A percentile compares a stretch with the other conserved stretches of the same genome.
Evolutionary conservation across 2,888 invertebrate genomes (phyloP).

Genomic region (Tenthredo mesomela): DNA sequence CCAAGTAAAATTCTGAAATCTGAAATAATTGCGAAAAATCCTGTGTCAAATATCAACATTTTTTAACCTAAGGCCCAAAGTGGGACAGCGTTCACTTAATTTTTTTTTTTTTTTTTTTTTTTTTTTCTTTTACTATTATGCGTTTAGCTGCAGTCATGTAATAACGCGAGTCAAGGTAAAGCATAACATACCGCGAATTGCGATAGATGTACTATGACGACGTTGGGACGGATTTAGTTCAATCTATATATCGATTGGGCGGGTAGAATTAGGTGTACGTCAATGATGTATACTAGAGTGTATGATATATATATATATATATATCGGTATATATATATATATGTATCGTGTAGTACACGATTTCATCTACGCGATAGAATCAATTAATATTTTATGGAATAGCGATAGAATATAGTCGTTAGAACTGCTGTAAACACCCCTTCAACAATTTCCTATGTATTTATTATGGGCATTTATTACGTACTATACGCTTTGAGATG

Average conservation of each 20-base stretch:
- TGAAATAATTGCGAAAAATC: no score
- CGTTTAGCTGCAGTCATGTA: neutral
- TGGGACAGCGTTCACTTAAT: no score
- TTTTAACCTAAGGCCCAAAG: no score
- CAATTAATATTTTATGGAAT: neutral
- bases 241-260: constrained; percentile 29
- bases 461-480: neutral
- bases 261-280: neutral
- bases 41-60: no score
- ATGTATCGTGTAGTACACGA: neutral
- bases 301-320: neutral
- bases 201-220: neutral
- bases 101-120: no score
- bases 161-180: neutral
- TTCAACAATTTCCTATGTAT: neutral
- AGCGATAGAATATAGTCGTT: neutral
- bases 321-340: neutral
- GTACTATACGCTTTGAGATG: no score
- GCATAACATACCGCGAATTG: neutral
- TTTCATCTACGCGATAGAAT: neutral
- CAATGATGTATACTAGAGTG: neutral
- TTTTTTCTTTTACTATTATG: neutral
- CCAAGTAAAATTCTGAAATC: no score
- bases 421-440: neutral
- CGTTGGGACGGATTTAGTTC: constrained; percentile 21